Evolutionary conservation across 2,888 invertebrate genomes (phyloP).

Genomic region (Unio delphinus): DNA sequence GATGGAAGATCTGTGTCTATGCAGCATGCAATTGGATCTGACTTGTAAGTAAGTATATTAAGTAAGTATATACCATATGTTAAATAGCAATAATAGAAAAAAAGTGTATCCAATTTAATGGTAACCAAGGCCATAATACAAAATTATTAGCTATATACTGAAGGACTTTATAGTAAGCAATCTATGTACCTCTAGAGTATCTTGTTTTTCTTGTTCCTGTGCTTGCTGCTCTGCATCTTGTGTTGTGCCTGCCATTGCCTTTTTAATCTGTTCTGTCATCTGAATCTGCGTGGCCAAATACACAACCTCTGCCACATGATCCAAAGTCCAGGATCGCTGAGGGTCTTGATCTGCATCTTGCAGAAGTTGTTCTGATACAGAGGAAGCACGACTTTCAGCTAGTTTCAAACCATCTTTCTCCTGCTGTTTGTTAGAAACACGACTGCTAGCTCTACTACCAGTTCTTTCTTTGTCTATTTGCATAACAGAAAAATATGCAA

Average conservation of each 20-base stretch:
- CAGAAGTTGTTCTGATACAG: constrained; percentile 44
- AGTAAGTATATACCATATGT: background rate
- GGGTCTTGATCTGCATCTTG: constrained; percentile 29
- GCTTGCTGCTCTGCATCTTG: no score
- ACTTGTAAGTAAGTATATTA: background rate
- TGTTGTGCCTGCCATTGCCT: constrained; percentile 42
- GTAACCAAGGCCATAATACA: no score
- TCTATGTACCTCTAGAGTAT: constrained; percentile 53
- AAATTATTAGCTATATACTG: background rate
- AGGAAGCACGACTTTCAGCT: constrained; percentile 30
- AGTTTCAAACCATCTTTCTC: no score
- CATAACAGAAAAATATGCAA: no score
- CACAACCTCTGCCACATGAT: constrained; percentile 67
- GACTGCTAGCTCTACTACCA: constrained; percentile 33
- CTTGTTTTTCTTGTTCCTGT: constrained; percentile 53
- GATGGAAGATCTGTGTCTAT: no score
- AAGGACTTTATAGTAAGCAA: background rate
- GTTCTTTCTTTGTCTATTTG: constrained; percentile 18
- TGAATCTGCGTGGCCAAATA: constrained; percentile 65
- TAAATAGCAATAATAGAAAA: background rate
- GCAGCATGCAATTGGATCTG: background rate
- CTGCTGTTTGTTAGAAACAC: constrained; percentile 11
- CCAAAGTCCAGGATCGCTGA: constrained; percentile 62
- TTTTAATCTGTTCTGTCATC: constrained; percentile 58
- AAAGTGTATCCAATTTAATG: background rate